Conservation (phyloP, 1,140 invertebrate genomes). For the Euborellia annulipes region DNA sequence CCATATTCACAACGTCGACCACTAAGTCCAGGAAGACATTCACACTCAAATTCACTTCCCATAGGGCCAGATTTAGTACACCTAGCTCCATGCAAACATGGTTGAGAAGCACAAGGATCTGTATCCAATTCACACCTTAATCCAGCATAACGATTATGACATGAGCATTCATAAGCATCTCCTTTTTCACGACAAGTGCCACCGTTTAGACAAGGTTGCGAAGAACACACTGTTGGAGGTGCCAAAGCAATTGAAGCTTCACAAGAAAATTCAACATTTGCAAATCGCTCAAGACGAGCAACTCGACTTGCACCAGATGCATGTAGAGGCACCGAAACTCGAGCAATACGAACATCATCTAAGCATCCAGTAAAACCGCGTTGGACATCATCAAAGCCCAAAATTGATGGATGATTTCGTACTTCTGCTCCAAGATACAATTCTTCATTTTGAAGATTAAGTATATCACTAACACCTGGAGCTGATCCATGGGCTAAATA, state of each 20-base stretch:
- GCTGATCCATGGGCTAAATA: conserved; percentile 61
- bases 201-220: conserved; percentile 75
- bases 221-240: conserved; percentile 61
- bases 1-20: conserved; percentile 75
- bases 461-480: conserved; percentile 63
- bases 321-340: conserved; percentile 58
- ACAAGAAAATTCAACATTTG: conserved; percentile 63
- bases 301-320: conserved; percentile 45
- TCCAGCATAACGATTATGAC: conserved; percentile 63
- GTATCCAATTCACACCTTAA: conserved; percentile 67
- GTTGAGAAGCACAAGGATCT: conserved; percentile 76
- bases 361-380: conserved; percentile 81
- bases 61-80: conserved; percentile 33
- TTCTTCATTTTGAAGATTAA: conserved; percentile 73
- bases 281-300: conserved; percentile 52
- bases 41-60: conserved; percentile 46
- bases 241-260: conserved; percentile 38
- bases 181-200: conserved; percentile 56
- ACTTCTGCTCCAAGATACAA: conserved; percentile 73
- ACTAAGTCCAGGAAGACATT: conserved; percentile 47
- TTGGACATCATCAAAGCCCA: conserved; percentile 54
- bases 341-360: conserved; percentile 69
- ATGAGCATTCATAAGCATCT: conserved; percentile 55
- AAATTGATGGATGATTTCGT: conserved; percentile 45
- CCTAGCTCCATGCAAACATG: conserved; percentile 70